Evolutionary conservation across 2,888 invertebrate genomes (phyloP).

Genomic region (Listrodromus nycthemerus): DNA sequence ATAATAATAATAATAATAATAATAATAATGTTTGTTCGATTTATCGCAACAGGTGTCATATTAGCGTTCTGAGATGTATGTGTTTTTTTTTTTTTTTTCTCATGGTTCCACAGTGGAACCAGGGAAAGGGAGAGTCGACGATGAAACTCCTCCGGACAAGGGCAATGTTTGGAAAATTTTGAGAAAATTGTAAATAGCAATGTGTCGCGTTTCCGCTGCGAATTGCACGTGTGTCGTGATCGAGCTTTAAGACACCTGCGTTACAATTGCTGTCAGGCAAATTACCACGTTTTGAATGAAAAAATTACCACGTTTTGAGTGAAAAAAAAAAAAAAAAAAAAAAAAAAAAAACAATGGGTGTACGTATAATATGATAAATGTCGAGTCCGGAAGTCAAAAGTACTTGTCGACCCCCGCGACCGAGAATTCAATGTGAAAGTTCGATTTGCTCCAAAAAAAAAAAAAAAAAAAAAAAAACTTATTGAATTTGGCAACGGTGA

Average conservation of each 20-base stretch:
- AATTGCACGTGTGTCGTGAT: conserved; percentile 21
- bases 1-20: no score
- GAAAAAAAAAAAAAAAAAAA: conserved; percentile 34
- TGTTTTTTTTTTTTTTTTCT: conserved; percentile 8
- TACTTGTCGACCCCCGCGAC: conserved; percentile 4
- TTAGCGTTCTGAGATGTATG: conserved; percentile 33
- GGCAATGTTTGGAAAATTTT: conserved; percentile 14
- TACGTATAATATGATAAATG: conserved; percentile 10
- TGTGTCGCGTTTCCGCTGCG: background rate
- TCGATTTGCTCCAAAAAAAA: background rate
- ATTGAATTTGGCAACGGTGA: background rate
- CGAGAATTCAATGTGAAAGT: conserved; percentile 5
- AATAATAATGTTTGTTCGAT: conserved; percentile 40
- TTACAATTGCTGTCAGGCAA: conserved; percentile 21
- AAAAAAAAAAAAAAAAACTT: no score
- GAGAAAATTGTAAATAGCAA: conserved; percentile 24
- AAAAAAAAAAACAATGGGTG: conserved; percentile 32
- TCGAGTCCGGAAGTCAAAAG: background rate
- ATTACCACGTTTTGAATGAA: conserved; percentile 21
- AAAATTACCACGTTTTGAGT: conserved; percentile 21
- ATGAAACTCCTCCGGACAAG: conserved; percentile 21
- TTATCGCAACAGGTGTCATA: conserved; percentile 53
- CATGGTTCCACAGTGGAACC: background rate
- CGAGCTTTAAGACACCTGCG: conserved; percentile 20
- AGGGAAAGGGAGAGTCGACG: conserved; percentile 24